phyloP scores from a whole-genome alignment of 1,140 invertebrate genomes.

The Megathymus violae region DNA sequence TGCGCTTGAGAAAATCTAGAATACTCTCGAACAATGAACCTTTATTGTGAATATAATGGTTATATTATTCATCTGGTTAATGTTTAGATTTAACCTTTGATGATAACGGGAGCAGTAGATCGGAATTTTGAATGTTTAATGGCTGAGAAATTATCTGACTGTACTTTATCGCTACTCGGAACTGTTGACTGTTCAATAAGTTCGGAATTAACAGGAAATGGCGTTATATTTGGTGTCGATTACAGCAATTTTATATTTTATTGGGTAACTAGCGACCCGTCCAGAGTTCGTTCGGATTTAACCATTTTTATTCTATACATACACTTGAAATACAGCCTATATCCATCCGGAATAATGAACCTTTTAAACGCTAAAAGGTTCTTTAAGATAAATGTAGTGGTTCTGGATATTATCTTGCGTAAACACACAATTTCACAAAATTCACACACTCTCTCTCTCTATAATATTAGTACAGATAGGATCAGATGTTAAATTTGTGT shows the following conservation, averaged over 20 bases:
- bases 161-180: conserved; percentile 3
- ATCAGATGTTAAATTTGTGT: too few species aligned
- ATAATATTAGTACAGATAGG: too few species aligned
- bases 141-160: conserved; percentile 24
- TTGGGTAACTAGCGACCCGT: too few species aligned
- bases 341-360: too few species aligned
- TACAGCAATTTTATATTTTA: background rate
- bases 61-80: conserved; percentile 35
- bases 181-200: background rate
- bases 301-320: too few species aligned
- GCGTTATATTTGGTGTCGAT: background rate
- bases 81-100: conserved; percentile 25
- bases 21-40: conserved; percentile 24
- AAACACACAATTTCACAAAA: too few species aligned
- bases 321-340: too few species aligned
- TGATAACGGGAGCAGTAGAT: conserved; percentile 30
- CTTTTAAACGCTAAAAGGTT: too few species aligned
- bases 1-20: conserved; percentile 31
- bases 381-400: too few species aligned
- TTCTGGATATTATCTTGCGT: too few species aligned
- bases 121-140: conserved; percentile 27
- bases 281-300: too few species aligned
- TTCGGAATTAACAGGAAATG: background rate
- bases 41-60: conserved; percentile 34
- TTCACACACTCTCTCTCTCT: too few species aligned